A percentile compares a stretch with the other conserved stretches of the same genome.
phyloP scores from a whole-genome alignment of 30 jellyfish, hydroid and myxozoan genomes.

The Cassiopea xamachana region DNA sequence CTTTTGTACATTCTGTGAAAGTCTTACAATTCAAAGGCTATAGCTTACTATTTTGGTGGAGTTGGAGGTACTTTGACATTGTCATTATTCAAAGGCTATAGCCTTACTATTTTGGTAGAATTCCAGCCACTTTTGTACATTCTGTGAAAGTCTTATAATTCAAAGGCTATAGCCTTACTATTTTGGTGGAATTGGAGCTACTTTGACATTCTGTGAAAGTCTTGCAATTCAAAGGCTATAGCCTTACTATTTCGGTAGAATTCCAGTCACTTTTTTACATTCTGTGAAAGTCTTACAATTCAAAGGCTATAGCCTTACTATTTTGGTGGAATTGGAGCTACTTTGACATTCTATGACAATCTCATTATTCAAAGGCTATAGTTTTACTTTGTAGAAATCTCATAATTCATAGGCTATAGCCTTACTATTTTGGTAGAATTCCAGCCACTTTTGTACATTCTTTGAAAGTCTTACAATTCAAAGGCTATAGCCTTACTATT shows the following conservation, averaged over 20 bases:
- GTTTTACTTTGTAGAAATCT: no score
- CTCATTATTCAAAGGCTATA: background rate
- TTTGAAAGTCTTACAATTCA: no score
- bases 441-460: no score
- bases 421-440: no score
- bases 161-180: background rate
- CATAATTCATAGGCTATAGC: no score
- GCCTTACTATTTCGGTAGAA: background rate
- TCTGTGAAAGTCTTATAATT: background rate
- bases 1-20: no score
- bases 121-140: background rate
- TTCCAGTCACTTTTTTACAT: background rate
- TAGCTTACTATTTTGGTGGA: background rate
- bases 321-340: background rate
- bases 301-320: conserved; percentile 7
- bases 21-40: background rate
- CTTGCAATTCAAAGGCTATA: conserved; percentile 4
- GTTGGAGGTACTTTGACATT: background rate
- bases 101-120: background rate
- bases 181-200: background rate
- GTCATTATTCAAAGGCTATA: background rate
- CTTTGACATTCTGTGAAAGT: background rate
- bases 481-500: no score
- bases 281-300: background rate
- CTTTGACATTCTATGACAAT: background rate